Conservation (phyloP, 1,140 invertebrate species). For the Araneus ventricosus region DNA sequence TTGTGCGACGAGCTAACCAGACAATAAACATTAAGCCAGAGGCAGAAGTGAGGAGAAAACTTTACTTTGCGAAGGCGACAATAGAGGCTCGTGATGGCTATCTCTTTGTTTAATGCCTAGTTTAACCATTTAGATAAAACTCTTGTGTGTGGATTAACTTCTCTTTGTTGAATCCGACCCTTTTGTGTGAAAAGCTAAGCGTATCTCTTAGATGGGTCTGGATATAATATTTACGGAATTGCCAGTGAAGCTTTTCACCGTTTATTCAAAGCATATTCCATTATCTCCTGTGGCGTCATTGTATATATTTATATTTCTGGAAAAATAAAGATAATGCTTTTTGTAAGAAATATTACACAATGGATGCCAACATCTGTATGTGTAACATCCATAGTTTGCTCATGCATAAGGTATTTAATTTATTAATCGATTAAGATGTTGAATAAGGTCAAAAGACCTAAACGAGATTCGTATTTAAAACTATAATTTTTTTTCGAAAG, state of each 20-base stretch:
- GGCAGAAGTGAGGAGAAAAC: not conserved
- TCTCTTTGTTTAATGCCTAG: constrained; percentile 32
- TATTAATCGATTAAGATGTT: no score
- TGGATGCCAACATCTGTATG: no score
- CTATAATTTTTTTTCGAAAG: no score
- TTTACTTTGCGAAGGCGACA: constrained; percentile 19
- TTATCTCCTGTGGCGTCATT: not conserved
- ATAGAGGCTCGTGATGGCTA: not conserved
- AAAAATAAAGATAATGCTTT: not conserved
- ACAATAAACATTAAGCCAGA: constrained; percentile 26
- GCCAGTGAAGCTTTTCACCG: not conserved
- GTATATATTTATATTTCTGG: not conserved
- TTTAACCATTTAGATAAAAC: constrained; percentile 51
- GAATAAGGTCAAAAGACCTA: no score
- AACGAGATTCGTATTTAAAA: no score
- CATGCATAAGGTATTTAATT: no score
- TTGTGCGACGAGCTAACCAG: not conserved
- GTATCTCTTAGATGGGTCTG: not conserved
- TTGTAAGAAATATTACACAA: no score
- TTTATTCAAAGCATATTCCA: not conserved
- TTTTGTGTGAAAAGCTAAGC: not conserved
- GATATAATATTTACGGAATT: not conserved
- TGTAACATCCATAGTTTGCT: no score
- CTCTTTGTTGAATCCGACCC: not conserved
- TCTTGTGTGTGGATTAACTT: constrained; percentile 9